These are phyloP conservation scores for Neoitamus cyanurus DNA, from an alignment of 2,888 invertebrate genomes.

Conservation along the genomic window DNA sequence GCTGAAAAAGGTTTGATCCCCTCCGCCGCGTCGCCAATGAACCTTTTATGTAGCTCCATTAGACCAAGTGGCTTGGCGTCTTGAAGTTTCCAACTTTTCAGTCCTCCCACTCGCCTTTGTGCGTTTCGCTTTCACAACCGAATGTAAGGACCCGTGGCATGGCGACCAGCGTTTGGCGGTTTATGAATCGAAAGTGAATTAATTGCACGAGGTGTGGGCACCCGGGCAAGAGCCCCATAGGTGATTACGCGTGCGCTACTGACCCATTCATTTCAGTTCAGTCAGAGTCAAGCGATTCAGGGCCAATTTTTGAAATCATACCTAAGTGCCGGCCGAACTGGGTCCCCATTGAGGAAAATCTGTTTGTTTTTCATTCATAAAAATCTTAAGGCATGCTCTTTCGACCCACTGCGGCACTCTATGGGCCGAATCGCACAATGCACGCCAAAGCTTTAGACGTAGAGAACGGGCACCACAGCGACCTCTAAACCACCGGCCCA, in stretches of 20 bases:
- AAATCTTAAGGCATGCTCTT: background rate
- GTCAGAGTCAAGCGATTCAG: background rate
- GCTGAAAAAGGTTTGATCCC: constrained; percentile 39
- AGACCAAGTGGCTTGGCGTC: constrained; percentile 18
- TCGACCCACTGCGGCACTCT: background rate
- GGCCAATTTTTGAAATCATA: constrained; percentile 19
- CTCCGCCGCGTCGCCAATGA: constrained; percentile 39
- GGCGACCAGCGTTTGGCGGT: background rate
- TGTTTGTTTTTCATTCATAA: constrained; percentile 21
- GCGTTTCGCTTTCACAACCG: constrained; percentile 24
- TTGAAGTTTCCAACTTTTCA: constrained; percentile 4
- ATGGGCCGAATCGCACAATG: background rate
- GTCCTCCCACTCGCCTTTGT: constrained; percentile 16
- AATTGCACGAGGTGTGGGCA: background rate
- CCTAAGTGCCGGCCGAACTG: background rate
- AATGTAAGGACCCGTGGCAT: background rate
- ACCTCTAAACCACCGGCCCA: constrained; percentile 16
- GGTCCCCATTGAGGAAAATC: background rate
- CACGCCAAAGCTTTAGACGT: background rate
- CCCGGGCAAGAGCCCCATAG: background rate
- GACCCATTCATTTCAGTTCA: constrained; percentile 26
- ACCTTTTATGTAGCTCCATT: constrained; percentile 45
- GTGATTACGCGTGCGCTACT: constrained; percentile 31
- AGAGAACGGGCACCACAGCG: background rate
- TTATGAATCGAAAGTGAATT: constrained; percentile 13